Percentiles rank a stretch among this genome's conserved stretches.
These are phyloP conservation scores for Andrena chrysosceles DNA, from an alignment of 2,888 invertebrate genomes.

Conservation along the genomic window DNA sequence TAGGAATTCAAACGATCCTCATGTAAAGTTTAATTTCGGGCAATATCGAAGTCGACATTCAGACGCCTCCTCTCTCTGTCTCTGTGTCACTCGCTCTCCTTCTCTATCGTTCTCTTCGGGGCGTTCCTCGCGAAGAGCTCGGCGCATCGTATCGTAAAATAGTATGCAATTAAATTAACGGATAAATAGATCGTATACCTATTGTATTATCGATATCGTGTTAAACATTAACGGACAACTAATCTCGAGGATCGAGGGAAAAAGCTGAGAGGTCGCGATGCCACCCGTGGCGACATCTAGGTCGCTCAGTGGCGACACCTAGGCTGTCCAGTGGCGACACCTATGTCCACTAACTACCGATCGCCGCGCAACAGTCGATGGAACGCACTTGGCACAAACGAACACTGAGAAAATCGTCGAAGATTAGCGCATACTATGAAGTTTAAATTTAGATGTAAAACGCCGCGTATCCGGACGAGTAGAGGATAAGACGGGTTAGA, in stretches of 20 bases:
- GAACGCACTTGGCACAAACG: slow-evolving; percentile 20
- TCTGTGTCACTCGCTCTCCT: slow-evolving; percentile 8
- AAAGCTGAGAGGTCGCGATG: slow-evolving; percentile 6
- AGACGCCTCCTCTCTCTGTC: background rate
- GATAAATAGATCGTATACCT: slow-evolving; percentile 59
- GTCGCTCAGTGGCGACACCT: background rate
- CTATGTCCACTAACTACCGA: slow-evolving; percentile 23
- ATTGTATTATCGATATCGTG: slow-evolving; percentile 61
- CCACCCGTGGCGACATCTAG: background rate
- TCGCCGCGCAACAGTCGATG: slow-evolving; percentile 12
- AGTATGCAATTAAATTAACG: slow-evolving; percentile 59
- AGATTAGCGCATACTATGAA: slow-evolving; percentile 30
- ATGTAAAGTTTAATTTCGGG: background rate
- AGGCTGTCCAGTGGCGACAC: background rate
- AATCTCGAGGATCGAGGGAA: slow-evolving; percentile 33
- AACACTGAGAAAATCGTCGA: slow-evolving; percentile 2
- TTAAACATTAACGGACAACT: slow-evolving; percentile 59
- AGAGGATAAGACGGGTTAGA: slow-evolving; percentile 10
- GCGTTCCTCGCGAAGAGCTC: slow-evolving; percentile 31
- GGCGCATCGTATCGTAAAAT: slow-evolving; percentile 44
- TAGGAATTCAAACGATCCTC: background rate
- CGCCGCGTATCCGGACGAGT: slow-evolving; percentile 20
- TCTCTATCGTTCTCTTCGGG: slow-evolving; percentile 26
- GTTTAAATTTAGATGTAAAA: slow-evolving; percentile 34
- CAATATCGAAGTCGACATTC: background rate